phyloP scores from a whole-genome alignment of 2,113 vertebrate species.

The Protomyctophum bolini region DNA sequence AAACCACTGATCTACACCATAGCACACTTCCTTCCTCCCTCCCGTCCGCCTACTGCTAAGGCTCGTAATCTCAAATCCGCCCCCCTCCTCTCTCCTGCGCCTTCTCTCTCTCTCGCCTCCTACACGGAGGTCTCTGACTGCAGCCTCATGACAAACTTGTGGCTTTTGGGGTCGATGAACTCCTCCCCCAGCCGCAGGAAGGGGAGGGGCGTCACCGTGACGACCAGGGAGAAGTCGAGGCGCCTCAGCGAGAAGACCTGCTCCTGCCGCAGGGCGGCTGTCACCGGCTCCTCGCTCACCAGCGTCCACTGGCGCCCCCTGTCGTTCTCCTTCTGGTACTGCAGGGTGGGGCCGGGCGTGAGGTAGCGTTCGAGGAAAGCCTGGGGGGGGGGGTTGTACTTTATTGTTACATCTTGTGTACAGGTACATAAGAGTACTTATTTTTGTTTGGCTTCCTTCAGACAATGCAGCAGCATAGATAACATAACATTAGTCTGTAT shows the following conservation, averaged over 20 bases:
- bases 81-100: neutral
- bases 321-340: slow-evolving; percentile 89
- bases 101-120: neutral
- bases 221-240: slow-evolving; percentile 90
- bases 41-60: neutral
- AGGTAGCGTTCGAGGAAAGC: slow-evolving; percentile 93
- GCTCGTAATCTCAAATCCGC: neutral
- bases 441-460: too few species aligned
- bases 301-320: slow-evolving; percentile 91
- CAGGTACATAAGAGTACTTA: too few species aligned
- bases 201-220: slow-evolving; percentile 87
- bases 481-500: too few species aligned
- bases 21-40: neutral
- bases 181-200: slow-evolving; percentile 90
- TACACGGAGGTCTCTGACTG: slow-evolving; percentile 95
- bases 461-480: too few species aligned
- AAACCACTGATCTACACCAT: too few species aligned
- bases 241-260: slow-evolving; percentile 88
- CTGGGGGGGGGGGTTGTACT: slow-evolving; percentile 51
- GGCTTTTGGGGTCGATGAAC: slow-evolving; percentile 94
- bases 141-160: slow-evolving; percentile 96
- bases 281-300: slow-evolving; percentile 93
- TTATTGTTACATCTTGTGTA: too few species aligned
- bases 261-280: slow-evolving; percentile 83
- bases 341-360: slow-evolving; percentile 87